Evolutionary conservation across 2,888 invertebrate species (phyloP), one percentile per base, ranked within the genome.

Genomic region (Cantharis rustica): DNA sequence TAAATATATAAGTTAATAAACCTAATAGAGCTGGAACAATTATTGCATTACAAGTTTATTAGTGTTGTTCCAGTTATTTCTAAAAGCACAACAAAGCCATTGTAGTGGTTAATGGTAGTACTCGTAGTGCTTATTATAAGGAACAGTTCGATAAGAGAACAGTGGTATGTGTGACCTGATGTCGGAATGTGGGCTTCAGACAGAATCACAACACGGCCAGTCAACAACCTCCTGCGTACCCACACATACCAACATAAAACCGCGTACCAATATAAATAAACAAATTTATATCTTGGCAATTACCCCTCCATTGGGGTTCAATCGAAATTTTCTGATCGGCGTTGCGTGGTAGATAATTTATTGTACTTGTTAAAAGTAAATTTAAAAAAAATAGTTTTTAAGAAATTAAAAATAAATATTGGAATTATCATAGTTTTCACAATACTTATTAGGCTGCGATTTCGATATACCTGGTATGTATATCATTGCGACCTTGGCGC

Each of bases 141-240:
- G 69, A 77, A 77, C 71, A 71, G 77, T 75, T 72, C 17, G 47
- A 77, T 74, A 74, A 77, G 76, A 73, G 69, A 69, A 70, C 66
- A 71, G 75, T 81, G 80, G 81, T 77, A 83, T 82, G 82, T 82
- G 83, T 84, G 85, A 84, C 84, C 86, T 83, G 84, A 78, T 84
- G 82, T 79, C 83, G 84, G 86, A 86, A 86, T 86, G 86, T 85
- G 84, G 85, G 85, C 81, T 82, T 85, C 85, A 86, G 85, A 86
- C 86, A 84, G 86, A 86, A 86, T 86, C 86, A 86, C 86, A 86
- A 86, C 85, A 85, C 81, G 82, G 81, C 83, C 86, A 86, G 86
- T 86, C 86, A 86, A 86, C 85, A 86, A 86, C 86, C 85, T 86
- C 80, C 77, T 64, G 78, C 75, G 79, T 78, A 79, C 80, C 82